These are phyloP conservation scores for Sus scrofa DNA, from an alignment of 2,113 vertebrate genomes.

Conservation along the genomic window DNA sequence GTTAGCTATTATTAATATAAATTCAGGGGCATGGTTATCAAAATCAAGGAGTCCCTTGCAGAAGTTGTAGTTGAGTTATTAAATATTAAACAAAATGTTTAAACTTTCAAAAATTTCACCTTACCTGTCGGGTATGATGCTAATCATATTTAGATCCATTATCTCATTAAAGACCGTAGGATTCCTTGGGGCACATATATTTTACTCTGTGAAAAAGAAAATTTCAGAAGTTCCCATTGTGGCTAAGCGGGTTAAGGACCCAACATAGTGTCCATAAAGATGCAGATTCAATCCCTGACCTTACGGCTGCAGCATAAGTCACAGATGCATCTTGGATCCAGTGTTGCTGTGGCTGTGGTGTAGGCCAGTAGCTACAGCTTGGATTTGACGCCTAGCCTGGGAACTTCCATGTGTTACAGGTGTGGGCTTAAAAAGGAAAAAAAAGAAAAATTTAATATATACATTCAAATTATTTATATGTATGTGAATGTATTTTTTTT, in stretches of 20 bases:
- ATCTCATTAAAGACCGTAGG: neutral
- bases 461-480: neutral
- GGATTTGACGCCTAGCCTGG: too few relatives aligned
- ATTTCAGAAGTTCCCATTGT: neutral
- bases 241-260: too few relatives aligned
- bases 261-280: too few relatives aligned
- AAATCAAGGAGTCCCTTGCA: neutral
- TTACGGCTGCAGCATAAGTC: too few relatives aligned
- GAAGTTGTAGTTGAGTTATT: conserved; percentile 33
- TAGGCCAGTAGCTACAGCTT: too few relatives aligned
- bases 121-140: neutral
- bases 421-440: too few relatives aligned
- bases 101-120: neutral
- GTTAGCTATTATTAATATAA: conserved; percentile 1
- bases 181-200: neutral
- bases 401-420: too few relatives aligned
- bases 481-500: too few relatives aligned
- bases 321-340: too few relatives aligned
- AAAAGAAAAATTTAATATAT: neutral
- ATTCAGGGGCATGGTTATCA: neutral
- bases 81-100: conserved; percentile 43
- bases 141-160: neutral
- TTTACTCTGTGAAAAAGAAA: conserved; percentile 44
- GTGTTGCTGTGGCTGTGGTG: too few relatives aligned
- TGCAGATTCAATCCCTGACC: too few relatives aligned